These are phyloP conservation scores for Canis aureus DNA, from an alignment of 2,113 vertebrate genomes.

Conservation along the genomic window DNA sequence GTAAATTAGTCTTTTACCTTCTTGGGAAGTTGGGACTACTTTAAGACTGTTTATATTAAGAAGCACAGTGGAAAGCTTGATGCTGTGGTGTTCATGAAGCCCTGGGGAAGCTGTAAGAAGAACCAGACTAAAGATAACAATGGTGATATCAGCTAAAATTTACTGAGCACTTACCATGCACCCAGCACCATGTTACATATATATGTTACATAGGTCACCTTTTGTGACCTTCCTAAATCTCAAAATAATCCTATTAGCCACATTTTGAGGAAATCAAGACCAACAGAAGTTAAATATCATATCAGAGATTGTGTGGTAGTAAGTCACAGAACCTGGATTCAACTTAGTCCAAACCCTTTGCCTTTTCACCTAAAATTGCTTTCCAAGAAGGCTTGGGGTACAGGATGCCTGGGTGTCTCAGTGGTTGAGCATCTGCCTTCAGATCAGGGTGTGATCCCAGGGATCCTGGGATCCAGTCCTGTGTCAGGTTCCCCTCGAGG, in stretches of 20 bases:
- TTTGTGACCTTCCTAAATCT: slow-evolving; percentile 24
- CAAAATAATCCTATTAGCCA: slow-evolving; percentile 44
- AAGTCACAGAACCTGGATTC: neutral
- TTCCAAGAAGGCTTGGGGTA: slow-evolving; percentile 17
- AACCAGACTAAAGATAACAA: neutral
- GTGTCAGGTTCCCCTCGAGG: no score
- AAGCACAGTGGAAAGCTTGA: neutral
- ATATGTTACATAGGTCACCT: neutral
- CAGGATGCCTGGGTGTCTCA: no score
- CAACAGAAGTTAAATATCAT: neutral
- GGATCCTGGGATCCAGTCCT: no score
- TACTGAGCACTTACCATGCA: neutral
- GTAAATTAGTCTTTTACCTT: slow-evolving; percentile 42
- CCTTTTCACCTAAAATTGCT: slow-evolving; percentile 24
- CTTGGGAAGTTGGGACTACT: slow-evolving; percentile 20
- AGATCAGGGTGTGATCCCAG: no score
- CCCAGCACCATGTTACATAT: neutral
- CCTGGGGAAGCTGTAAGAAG: neutral
- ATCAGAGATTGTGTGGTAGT: slow-evolving; percentile 13
- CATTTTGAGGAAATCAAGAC: slow-evolving; percentile 52
- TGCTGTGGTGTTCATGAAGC: neutral
- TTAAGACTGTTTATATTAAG: slow-evolving; percentile 1
- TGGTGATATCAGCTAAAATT: neutral
- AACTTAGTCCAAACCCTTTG: neutral
- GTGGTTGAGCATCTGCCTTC: no score